Evolutionary conservation across 2,797 vertebrate genomes (phyloP).

Genomic region (Ispidina picta): DNA sequence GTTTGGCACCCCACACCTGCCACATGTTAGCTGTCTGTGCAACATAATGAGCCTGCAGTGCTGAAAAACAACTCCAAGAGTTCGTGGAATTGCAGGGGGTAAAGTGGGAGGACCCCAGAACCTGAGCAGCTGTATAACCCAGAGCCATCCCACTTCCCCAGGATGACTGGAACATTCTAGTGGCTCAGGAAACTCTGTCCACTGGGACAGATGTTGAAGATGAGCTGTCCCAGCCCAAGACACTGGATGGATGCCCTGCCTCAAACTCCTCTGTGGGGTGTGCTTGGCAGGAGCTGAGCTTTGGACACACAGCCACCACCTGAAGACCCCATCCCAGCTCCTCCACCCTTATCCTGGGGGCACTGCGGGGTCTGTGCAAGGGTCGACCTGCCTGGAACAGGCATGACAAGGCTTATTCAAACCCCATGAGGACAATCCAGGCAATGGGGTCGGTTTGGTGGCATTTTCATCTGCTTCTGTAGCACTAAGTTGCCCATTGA

Average conservation of each 20-base stretch:
- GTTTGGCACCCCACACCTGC: background rate
- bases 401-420: background rate
- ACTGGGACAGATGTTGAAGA: background rate
- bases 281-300: background rate
- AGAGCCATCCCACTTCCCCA: background rate
- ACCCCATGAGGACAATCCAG: background rate
- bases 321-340: background rate
- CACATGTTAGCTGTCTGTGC: background rate
- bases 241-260: background rate
- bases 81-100: background rate
- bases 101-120: background rate
- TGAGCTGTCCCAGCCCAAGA: rapidly evolving
- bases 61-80: background rate
- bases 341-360: rapidly evolving
- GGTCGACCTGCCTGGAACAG: background rate
- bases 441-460: background rate
- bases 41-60: background rate
- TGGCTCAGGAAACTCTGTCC: background rate
- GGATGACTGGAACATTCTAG: rapidly evolving
- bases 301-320: background rate
- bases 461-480: background rate
- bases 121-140: background rate
- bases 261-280: no score
- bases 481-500: background rate
- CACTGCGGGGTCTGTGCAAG: rapidly evolving